Base-by-base conservation (phyloP, 2,888 invertebrate species). In the Petrophora chlorosata region DNA sequence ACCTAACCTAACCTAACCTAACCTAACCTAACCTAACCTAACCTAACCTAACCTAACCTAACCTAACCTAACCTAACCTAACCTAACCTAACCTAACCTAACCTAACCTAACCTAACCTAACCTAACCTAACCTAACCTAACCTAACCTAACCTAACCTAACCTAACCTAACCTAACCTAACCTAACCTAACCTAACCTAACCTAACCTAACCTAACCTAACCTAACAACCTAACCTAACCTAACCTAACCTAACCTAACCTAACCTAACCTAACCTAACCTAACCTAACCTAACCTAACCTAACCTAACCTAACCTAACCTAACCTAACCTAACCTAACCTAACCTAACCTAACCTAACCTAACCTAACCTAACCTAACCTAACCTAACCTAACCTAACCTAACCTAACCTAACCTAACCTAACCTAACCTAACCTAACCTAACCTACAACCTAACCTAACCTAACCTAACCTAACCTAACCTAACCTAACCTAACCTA, bases 11-110 rank as follows among this genome's bases (percentile, higher is more conserved):
- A n/a, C n/a, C n/a, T n/a, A n/a, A n/a, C 48, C 56, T 53, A 53
- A 56, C 50, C 55, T 55, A 53, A 59, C 56, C 55, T 53, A 51
- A 50, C 53, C 51, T 55, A 51, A 55, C 53, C 56, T 53, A 53
- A 56, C 51, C 57, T 51, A 51, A 57, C 51, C 57, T 51, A 51
- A 56, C 50, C 53, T 53, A 56, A 56, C 53, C 53, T 53, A 57
- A 57, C 53, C 53, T 51, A 55, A 55, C 51, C 51, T 48, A 47
- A 56, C 44, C 51, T 51, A 38, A 50, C 39, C 50, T 40, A 38
- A 42, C 41, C 46, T 42, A 42, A 46, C 40, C 46, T 41, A 42
- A 48, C 41, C 48, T 42, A 42, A 48, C 41, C 48, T 41, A 38
- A 45, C 36, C 49, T 33, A 38, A n/a, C n/a, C n/a, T n/a, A n/a